Conservation (phyloP, 2,888 invertebrate genomes). For the Chrysolina oricalcia region DNA sequence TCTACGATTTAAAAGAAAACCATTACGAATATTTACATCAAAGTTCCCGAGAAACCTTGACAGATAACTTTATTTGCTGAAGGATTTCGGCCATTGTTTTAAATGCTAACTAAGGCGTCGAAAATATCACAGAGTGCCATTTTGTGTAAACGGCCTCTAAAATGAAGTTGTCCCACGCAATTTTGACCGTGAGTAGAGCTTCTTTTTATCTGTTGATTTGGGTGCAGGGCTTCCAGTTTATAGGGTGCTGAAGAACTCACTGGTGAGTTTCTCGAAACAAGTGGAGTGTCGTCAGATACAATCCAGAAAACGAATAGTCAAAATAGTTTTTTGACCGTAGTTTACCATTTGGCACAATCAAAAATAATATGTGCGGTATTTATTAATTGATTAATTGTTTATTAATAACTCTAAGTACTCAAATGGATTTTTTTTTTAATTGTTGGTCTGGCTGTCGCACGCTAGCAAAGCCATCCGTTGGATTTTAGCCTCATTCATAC, state of each 20-base stretch:
- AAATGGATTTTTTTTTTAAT: too few relatives aligned
- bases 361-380: too few relatives aligned
- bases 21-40: background rate
- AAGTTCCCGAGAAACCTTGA: conserved; percentile 10
- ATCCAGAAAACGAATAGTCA: too few relatives aligned
- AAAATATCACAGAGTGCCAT: background rate
- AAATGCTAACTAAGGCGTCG: background rate
- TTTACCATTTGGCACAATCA: too few relatives aligned
- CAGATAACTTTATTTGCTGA: conserved; percentile 5
- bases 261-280: too few relatives aligned
- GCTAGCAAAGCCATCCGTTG: too few relatives aligned
- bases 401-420: too few relatives aligned
- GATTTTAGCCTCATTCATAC: too few relatives aligned
- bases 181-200: conserved; percentile 13
- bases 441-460: too few relatives aligned
- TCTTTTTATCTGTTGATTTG: background rate
- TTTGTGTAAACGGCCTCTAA: background rate
- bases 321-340: too few relatives aligned
- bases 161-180: conserved; percentile 9
- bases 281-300: too few relatives aligned
- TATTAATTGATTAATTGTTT: too few relatives aligned
- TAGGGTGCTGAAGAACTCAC: background rate
- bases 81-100: conserved; percentile 6
- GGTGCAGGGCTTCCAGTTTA: conserved; percentile 7
- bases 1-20: background rate